These are phyloP conservation scores for Trochalopteron elliotii DNA, from an alignment of 2,113 vertebrate genomes.

Conservation along the genomic window DNA sequence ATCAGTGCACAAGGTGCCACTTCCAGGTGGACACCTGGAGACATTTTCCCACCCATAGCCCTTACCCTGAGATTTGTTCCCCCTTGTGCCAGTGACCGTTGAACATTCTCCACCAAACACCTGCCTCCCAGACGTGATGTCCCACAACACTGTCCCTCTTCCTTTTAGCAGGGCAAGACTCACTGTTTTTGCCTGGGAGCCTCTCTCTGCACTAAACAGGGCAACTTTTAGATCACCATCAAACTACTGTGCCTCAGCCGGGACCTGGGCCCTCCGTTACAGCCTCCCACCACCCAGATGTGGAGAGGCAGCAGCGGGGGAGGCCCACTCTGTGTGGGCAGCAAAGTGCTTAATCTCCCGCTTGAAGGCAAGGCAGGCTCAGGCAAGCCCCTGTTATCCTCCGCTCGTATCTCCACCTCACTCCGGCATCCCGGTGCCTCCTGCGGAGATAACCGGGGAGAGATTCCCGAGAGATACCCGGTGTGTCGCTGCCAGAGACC, in stretches of 20 bases:
- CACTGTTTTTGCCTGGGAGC: neutral
- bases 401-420: neutral
- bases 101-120: neutral
- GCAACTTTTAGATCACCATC: neutral
- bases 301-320: neutral
- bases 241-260: neutral
- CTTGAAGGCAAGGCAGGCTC: neutral
- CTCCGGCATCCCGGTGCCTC: neutral
- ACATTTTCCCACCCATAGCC: neutral
- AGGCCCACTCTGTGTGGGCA: neutral
- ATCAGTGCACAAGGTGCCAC: neutral
- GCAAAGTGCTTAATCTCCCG: neutral
- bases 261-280: fast-evolving
- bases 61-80: neutral
- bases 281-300: neutral
- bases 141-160: neutral
- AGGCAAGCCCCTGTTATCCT: neutral
- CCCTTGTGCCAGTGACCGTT: neutral
- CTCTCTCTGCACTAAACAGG: neutral
- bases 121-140: neutral
- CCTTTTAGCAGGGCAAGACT: neutral
- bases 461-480: neutral
- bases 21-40: neutral
- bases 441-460: neutral
- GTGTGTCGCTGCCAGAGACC: neutral